These are phyloP conservation scores for Brachionus asplanchnoidis DNA, from an alignment of 1,140 invertebrate species.

Conservation along the genomic window DNA sequence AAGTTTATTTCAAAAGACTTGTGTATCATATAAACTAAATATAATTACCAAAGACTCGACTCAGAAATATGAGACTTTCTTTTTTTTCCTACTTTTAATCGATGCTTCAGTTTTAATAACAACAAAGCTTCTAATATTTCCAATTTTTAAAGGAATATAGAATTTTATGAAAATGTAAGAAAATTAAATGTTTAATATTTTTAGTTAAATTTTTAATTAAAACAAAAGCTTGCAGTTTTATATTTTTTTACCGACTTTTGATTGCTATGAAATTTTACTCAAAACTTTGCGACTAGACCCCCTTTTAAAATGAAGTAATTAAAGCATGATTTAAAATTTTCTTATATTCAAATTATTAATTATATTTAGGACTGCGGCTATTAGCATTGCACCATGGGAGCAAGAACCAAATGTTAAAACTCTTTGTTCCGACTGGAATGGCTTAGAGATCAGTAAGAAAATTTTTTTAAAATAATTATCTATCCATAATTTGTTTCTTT, in stretches of 20 bases:
- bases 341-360: background rate
- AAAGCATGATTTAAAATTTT: background rate
- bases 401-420: background rate
- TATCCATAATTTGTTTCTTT: background rate
- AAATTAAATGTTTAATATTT: background rate
- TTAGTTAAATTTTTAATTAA: background rate
- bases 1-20: background rate
- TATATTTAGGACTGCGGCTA: background rate
- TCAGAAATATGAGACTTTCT: background rate
- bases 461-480: background rate
- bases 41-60: background rate
- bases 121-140: background rate
- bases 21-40: background rate
- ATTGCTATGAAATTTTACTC: background rate
- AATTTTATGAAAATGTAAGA: background rate
- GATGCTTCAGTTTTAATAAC: background rate
- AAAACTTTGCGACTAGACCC: background rate
- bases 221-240: background rate
- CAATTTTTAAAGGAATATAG: background rate
- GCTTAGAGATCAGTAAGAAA: background rate
- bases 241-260: background rate
- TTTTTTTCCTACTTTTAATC: background rate
- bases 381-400: background rate
- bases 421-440: slow-evolving; percentile 10
- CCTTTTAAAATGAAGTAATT: background rate